Conservation (phyloP, 2,797 vertebrate species). For the Columba guinea region DNA sequence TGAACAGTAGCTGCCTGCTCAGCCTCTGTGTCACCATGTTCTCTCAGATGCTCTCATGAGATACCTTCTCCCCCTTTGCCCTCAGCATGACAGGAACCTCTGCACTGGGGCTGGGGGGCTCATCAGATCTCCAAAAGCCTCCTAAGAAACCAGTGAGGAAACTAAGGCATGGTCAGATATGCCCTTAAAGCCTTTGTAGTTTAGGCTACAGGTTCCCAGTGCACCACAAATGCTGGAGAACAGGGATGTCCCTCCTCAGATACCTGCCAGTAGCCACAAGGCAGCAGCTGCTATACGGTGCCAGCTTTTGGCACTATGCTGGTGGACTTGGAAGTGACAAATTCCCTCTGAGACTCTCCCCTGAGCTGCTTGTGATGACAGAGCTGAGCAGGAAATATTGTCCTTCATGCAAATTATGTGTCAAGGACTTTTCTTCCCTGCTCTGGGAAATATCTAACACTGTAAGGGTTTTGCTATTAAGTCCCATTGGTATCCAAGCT, state of each 20-base stretch:
- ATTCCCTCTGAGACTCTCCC: too few relatives aligned
- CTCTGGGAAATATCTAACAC: neutral
- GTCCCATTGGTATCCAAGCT: neutral
- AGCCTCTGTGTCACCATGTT: neutral
- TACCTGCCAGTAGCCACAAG: neutral
- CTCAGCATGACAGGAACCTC: neutral
- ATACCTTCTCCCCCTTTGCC: too few relatives aligned
- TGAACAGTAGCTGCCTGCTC: neutral
- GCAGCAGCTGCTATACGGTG: rapidly evolving
- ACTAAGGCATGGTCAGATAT: neutral
- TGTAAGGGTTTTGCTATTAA: neutral
- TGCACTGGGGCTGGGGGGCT: rapidly evolving
- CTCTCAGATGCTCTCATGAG: neutral
- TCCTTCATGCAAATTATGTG: neutral
- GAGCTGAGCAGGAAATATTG: neutral
- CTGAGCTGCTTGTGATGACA: rapidly evolving
- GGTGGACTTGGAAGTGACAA: rapidly evolving
- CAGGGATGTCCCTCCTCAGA: neutral
- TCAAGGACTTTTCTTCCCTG: neutral
- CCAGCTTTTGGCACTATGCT: neutral
- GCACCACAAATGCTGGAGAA: neutral
- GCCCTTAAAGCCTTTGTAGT: neutral
- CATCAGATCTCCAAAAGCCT: neutral
- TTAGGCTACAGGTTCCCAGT: neutral
- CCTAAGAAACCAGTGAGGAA: neutral